A percentile compares a stretch with the other conserved stretches of the same genome.
Conservation (phyloP, 2,797 vertebrate genomes). For the Nothura maculosa region DNA sequence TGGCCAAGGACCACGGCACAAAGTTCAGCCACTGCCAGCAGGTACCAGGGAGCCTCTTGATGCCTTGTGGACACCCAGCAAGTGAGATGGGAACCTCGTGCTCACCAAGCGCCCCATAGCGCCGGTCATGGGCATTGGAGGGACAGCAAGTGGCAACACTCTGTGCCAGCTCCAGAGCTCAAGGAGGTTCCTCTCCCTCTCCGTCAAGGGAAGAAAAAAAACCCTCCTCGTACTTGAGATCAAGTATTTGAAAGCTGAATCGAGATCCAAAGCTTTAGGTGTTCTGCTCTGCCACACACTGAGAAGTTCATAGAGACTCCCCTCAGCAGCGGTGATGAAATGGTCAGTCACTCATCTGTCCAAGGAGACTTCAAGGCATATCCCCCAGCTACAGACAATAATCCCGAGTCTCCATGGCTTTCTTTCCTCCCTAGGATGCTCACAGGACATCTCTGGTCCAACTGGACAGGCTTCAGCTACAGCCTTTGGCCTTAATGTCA, state of each 20-base stretch:
- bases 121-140: not conserved
- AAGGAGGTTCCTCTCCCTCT: not conserved
- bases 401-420: not conserved
- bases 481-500: not conserved
- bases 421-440: not conserved
- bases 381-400: not conserved
- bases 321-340: not conserved
- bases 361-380: not conserved
- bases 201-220: not conserved
- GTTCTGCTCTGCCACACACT: not conserved
- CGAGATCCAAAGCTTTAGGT: not conserved
- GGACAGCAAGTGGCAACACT: not conserved
- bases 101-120: too few relatives aligned
- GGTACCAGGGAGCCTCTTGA: too few relatives aligned
- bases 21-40: not conserved
- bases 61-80: not conserved
- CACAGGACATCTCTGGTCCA: not conserved
- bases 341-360: not conserved
- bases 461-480: accelerated
- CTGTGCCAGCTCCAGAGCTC: not conserved
- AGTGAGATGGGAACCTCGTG: not conserved
- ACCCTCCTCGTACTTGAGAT: not conserved
- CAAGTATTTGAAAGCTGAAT: not conserved
- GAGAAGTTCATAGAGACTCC: not conserved
- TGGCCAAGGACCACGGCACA: not conserved